Conservation (phyloP, 2,888 invertebrate genomes). For the Bellardia pandia region DNA sequence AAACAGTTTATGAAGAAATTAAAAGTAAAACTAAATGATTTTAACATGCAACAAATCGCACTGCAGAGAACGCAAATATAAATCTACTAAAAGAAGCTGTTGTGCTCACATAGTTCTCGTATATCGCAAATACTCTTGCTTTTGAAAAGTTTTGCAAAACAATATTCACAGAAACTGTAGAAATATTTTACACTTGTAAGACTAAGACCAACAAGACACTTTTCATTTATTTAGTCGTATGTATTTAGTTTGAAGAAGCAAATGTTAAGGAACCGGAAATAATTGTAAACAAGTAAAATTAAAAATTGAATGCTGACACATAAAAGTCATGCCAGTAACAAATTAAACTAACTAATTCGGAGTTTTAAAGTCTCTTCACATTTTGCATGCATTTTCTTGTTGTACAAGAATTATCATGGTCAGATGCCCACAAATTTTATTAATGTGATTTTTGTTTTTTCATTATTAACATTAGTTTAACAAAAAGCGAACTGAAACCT, state of each 20-base stretch:
- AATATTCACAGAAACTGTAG: not conserved
- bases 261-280: not conserved
- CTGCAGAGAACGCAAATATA: not conserved
- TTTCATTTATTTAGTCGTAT: not conserved
- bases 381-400: too few species aligned
- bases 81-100: not conserved
- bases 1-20: too few species aligned
- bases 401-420: too few species aligned
- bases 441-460: too few species aligned
- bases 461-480: too few species aligned
- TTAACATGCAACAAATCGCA: not conserved
- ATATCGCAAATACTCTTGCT: not conserved
- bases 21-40: not conserved
- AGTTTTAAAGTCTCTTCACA: too few species aligned
- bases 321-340: too few species aligned
- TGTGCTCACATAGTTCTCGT: not conserved
- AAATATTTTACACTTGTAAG: not conserved
- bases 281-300: not conserved
- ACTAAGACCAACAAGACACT: not conserved
- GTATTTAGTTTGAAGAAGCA: not conserved
- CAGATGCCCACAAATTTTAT: too few species aligned
- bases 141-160: not conserved
- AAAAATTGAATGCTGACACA: too few species aligned
- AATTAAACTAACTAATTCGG: too few species aligned
- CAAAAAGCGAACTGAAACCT: too few species aligned